Evolutionary conservation across 2,797 vertebrate genomes (phyloP).

Genomic region (Leucoraja ocellata): DNA sequence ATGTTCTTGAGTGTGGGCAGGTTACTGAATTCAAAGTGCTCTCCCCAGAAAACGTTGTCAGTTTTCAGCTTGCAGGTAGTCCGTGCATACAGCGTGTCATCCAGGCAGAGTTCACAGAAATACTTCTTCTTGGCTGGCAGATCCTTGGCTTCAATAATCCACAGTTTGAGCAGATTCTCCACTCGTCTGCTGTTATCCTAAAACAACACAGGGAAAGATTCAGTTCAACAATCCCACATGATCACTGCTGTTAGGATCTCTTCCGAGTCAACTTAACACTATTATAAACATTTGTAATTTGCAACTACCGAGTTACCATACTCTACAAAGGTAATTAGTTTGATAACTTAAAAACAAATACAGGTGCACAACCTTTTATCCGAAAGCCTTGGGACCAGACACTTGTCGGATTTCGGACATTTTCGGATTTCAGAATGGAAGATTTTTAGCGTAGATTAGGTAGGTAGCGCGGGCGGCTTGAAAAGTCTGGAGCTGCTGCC

Average conservation of each 20-base stretch:
- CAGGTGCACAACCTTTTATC: no score
- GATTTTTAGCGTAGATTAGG: no score
- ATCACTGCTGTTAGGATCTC: neutral
- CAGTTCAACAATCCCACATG: neutral
- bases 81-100: conserved; percentile 88
- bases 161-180: conserved; percentile 86
- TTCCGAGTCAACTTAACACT: neutral
- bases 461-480: no score
- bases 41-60: conserved; percentile 97
- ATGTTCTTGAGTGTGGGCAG: conserved; percentile 80
- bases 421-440: no score
- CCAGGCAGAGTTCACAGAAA: conserved; percentile 90
- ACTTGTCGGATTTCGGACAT: no score
- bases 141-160: conserved; percentile 98
- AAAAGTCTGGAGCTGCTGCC: no score
- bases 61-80: conserved; percentile 97
- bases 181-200: conserved; percentile 95
- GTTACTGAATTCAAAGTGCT: conserved; percentile 98
- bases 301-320: neutral
- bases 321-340: neutral
- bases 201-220: conserved; percentile 37
- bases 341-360: neutral
- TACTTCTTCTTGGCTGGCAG: conserved; percentile 96
- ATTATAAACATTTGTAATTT: neutral
- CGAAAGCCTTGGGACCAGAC: no score